Base-by-base conservation (phyloP, 2,888 invertebrate species). In the Calliopum simillimum region DNA sequence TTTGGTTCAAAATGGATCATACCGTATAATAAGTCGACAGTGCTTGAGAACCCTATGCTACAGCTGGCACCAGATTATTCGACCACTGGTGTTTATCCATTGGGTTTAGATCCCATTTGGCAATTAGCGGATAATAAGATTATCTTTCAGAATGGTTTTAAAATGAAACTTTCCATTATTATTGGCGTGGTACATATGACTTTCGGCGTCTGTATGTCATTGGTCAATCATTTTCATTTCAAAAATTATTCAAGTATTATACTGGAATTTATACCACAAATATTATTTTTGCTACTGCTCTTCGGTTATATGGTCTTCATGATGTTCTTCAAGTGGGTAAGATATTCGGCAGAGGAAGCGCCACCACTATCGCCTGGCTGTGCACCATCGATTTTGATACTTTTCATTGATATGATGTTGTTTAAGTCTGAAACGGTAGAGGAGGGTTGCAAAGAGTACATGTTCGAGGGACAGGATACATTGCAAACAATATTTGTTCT, bases 161-260 rank as follows among this genome's bases (percentile, higher is more conserved):
- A 98, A 88, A 98, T 98, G 98, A 95, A 96, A 84, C 87, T 97
- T 74, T 97, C 98, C 59, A 95, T 98, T 69, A 94, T 98, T 68
- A 91, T 98, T 79, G 98, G 98, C 47, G 95, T 98, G 1, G 80
- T 91, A 33, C 98, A 98, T 87, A 98, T 98, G 98, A 90, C 95
- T 71, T 96, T 98, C 82, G 98, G 98, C 76, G 94, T 98, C 13
- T 89, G 91, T 82, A 91, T 98, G 88, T 94, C 92, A 78, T 90
- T 93, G 59, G 88, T 92, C 69, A 94, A 94, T 84, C 92, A 90
- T 82, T 90, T 91, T 64, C 90, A 93, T 86, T 94, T 93, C 87
- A 89, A 88, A 76, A 91, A 89, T 74, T 89, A 90, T 75, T 87
- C 90, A 73, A 91, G 89, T 74, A 90, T 94, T 74, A 73, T 96